Evolutionary conservation across 1,140 invertebrate species (phyloP).

Genomic region (Rhagoletis pomonella): DNA sequence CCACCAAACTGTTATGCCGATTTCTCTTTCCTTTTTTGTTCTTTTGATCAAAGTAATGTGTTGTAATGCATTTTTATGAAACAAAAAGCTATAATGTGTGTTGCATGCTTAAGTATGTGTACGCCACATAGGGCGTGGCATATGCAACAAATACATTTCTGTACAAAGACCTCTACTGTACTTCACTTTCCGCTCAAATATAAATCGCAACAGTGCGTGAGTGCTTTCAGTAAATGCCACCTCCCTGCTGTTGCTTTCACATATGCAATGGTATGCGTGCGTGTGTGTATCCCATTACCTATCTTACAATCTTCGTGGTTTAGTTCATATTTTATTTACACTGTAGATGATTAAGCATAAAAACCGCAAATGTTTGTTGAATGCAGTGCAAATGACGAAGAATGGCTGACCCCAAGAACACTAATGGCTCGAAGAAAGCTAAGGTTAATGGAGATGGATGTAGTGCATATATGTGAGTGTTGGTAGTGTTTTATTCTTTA

Average conservation of each 20-base stretch:
- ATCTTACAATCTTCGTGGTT: background rate
- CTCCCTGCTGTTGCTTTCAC: background rate
- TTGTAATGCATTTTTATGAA: slow-evolving; percentile 44
- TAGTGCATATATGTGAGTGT: background rate
- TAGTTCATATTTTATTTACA: slow-evolving; percentile 45
- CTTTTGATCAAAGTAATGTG: slow-evolving; percentile 34
- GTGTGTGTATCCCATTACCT: background rate
- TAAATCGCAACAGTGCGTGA: slow-evolving; percentile 1
- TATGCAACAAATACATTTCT: slow-evolving; percentile 5
- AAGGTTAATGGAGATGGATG: slow-evolving; percentile 22
- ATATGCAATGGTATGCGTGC: background rate
- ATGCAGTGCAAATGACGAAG: slow-evolving; percentile 30
- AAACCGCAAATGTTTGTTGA: slow-evolving; percentile 38
- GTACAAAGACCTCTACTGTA: background rate
- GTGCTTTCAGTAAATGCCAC: background rate
- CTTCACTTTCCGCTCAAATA: background rate
- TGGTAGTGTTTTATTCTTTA: too few relatives aligned
- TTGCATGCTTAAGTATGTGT: background rate
- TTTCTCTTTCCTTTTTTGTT: background rate
- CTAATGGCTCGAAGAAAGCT: background rate
- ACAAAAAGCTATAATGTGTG: slow-evolving; percentile 7
- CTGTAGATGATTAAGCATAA: slow-evolving; percentile 45
- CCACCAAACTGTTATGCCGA: background rate
- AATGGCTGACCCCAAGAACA: background rate
- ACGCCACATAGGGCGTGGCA: background rate